Evolutionary conservation across 2,113 vertebrate species (phyloP).

Genomic region (Amphiprion ocellaris): DNA sequence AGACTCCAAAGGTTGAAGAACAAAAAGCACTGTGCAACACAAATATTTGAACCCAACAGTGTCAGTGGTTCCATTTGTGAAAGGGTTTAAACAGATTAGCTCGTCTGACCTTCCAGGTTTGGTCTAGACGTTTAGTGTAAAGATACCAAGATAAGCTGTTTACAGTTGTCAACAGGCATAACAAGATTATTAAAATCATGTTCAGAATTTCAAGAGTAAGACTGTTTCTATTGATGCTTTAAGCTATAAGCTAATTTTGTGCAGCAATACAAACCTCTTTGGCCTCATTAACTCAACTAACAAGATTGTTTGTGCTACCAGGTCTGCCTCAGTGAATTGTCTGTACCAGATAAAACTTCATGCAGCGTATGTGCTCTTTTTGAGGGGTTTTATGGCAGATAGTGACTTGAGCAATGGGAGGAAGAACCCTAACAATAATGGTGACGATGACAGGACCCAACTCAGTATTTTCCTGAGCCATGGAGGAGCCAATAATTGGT

Average conservation of each 20-base stretch:
- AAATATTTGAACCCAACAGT: not conserved
- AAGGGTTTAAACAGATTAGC: constrained; percentile 15
- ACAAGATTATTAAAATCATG: not conserved
- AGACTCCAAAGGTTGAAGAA: constrained; percentile 6
- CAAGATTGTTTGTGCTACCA: not conserved
- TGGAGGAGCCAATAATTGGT: constrained; percentile 41
- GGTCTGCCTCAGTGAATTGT: not conserved
- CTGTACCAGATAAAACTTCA: not conserved
- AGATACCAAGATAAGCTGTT: not conserved
- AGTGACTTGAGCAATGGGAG: not conserved
- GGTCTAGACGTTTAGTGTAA: not conserved
- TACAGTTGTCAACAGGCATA: not conserved
- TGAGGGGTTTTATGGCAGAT: not conserved
- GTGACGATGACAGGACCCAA: not conserved
- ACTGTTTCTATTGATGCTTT: not conserved
- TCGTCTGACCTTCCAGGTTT: constrained; percentile 11
- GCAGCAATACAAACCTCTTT: too few relatives aligned
- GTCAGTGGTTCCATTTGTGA: not conserved
- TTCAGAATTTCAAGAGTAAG: not conserved
- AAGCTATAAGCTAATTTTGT: not conserved
- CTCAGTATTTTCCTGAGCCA: constrained; percentile 11
- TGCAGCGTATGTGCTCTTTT: not conserved
- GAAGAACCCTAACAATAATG: constrained; percentile 7
- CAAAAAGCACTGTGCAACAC: not conserved
- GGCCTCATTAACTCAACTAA: constrained; percentile 1